Evolutionary conservation across 2,113 vertebrate species (phyloP), one percentile per base, ranked within the genome.

Genomic region (Corythornis madagascariensis): DNA sequence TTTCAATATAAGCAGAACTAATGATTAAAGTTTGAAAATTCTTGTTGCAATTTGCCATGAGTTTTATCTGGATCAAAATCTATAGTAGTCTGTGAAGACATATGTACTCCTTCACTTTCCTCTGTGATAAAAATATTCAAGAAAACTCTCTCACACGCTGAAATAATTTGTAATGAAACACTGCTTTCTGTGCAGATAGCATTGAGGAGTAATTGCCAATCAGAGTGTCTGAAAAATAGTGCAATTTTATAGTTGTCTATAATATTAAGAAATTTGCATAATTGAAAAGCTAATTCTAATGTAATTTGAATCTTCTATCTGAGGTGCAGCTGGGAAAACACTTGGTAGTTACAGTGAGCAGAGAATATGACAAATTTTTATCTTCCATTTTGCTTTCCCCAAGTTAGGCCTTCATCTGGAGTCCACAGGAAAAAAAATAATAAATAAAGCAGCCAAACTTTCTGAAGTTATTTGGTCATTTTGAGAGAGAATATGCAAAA

Each of bases 111-210:
- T 52, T n/a, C 33, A 63, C 15, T 40, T 89, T 59, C 18, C 6
- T 77, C 22, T 60, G 15, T 48, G 26, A 59, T 52, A 80, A 93
- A 94, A 87, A 74, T 48, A 65, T 59, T 40, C 57, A 40, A 89
- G 35, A 55, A 12, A 76, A 85, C 47, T 48, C 42, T 80, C 26
- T 76, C 33, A 53, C 64, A 81, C 7, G 42, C 13, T 77, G 73
- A 82, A 93, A 84, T 45, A 66, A 83, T 65, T 85, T 86, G 16
- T 70, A 79, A 67, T 57, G 42, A 94, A 96, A 92, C 87, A 60
- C 28, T 83, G 47, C 8, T 83, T 84, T 47, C 52, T 38, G 28
- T 86, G 31, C 83, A 59, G 65, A 77, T 9, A 53, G 43, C 28
- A 74, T 31, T 83, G 47, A 9, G 61, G 26, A 88, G 47, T 86